Conservation (phyloP, 1,140 invertebrate species). For the Diabrotica virgifera region DNA sequence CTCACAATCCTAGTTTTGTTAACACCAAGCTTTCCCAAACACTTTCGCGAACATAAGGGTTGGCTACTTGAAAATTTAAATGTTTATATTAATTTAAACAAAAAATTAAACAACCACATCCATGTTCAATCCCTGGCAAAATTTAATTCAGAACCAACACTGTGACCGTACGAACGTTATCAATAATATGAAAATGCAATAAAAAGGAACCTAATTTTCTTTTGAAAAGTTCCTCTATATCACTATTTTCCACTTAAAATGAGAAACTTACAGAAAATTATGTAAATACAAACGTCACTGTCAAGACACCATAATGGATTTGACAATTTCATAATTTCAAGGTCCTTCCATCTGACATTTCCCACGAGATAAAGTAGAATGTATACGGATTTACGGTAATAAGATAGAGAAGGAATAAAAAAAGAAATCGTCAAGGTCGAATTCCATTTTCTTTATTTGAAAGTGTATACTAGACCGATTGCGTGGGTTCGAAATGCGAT, state of each 20-base stretch:
- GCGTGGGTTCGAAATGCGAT: neutral
- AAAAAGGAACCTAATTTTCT: neutral
- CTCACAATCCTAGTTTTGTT: conserved; percentile 21
- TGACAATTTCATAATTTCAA: conserved; percentile 16
- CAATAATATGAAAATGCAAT: neutral
- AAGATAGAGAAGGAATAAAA: neutral
- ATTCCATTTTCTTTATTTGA: neutral
- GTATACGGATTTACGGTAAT: neutral
- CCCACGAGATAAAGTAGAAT: neutral
- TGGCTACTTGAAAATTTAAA: neutral
- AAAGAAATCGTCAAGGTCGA: neutral
- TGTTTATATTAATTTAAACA: conserved; percentile 3
- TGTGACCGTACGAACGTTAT: neutral
- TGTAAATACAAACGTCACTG: conserved; percentile 23
- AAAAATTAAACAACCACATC: conserved; percentile 1
- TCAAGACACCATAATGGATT: conserved; percentile 23
- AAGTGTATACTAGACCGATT: neutral
- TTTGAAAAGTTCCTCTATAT: neutral
- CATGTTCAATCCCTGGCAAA: neutral
- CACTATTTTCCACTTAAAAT: conserved; percentile 17
- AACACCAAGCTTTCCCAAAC: conserved; percentile 16
- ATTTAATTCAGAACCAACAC: neutral
- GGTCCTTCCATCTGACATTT: conserved; percentile 11
- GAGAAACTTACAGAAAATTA: conserved; percentile 17
- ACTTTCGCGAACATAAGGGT: conserved; percentile 11